Conservation (phyloP, 2,797 vertebrate species). For the Buphagus erythrorhynchus region DNA sequence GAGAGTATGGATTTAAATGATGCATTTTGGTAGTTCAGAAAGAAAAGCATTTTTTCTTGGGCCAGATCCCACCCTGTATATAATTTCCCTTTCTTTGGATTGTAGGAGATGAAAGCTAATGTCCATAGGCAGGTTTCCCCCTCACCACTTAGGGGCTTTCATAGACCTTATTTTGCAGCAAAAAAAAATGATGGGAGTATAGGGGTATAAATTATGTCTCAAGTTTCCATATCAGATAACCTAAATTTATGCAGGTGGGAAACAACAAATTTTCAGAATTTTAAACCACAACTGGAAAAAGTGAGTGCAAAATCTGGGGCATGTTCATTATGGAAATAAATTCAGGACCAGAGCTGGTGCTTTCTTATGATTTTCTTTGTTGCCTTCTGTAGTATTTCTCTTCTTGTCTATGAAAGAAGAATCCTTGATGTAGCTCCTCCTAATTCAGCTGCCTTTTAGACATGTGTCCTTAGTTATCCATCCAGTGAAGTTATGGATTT, state of each 20-base stretch:
- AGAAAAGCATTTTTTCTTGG: background rate
- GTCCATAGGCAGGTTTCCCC: background rate
- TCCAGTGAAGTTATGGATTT: background rate
- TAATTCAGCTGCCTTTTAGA: background rate
- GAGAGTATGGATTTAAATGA: background rate
- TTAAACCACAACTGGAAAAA: background rate
- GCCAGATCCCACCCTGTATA: background rate
- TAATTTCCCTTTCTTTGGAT: background rate
- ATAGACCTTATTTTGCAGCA: background rate
- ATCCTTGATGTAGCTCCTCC: background rate
- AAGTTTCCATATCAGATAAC: background rate
- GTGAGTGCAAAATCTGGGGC: background rate
- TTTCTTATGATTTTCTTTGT: background rate
- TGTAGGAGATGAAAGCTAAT: background rate
- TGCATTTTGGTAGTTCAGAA: background rate
- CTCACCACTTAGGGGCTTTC: background rate
- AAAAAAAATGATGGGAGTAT: background rate
- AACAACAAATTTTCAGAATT: background rate
- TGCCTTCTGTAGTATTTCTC: background rate
- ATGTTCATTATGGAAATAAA: background rate
- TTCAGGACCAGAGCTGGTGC: background rate
- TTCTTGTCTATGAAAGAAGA: background rate
- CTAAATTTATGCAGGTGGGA: background rate
- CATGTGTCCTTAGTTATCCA: background rate
- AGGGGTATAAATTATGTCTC: background rate